Evolutionary conservation across 1,140 invertebrate species (phyloP), one percentile per base, ranked within the genome.

Genomic region (Drosophila erecta): DNA sequence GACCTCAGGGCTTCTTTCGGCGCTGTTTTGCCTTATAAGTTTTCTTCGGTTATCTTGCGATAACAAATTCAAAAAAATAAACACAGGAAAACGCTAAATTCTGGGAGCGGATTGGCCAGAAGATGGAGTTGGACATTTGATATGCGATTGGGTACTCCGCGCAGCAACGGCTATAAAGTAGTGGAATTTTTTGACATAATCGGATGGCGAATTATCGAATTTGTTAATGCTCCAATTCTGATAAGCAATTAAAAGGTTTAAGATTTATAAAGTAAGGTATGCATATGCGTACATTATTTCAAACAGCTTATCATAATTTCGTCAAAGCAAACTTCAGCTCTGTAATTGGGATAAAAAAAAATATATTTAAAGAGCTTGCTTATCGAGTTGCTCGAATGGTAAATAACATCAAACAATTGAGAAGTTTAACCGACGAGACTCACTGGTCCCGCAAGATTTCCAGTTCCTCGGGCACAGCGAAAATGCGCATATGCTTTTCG

Each of bases 401-500:
- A 15, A 20, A 17, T 1, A 10, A 11, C 2, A 24, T 24, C 22
- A 4, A 0, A 4, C 22, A 24, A 24, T 24, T 4, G 5, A 3
- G 3, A 24, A 24, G 5, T 24, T 24, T 24, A 24, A 4, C 22
- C 4, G 22, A 24, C 22, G 22, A 3, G 22, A 24, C 4, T 40
- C 49, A 81, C n/a, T 15, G 8, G 38, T 8, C 7, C 67, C 95
- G 92, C 17, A 96, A 90, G 55, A 95, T 94, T 72, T 95, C 94
- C 24, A 96, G 92, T 89, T 96, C 95, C 86, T 96, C 95, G 3
- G 95, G 94, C 5, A 95, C 94, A 0, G 95, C 94, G 78, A 95
- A 95, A 40, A 96, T 93, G 65, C 95, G 90, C 7, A 96, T 83
- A 83, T 95, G 94, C 90, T 96, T 96, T 79, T 96, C 95, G 5